Evolutionary conservation across 2,797 vertebrate species (phyloP).

Genomic region (Luscinia luscinia): DNA sequence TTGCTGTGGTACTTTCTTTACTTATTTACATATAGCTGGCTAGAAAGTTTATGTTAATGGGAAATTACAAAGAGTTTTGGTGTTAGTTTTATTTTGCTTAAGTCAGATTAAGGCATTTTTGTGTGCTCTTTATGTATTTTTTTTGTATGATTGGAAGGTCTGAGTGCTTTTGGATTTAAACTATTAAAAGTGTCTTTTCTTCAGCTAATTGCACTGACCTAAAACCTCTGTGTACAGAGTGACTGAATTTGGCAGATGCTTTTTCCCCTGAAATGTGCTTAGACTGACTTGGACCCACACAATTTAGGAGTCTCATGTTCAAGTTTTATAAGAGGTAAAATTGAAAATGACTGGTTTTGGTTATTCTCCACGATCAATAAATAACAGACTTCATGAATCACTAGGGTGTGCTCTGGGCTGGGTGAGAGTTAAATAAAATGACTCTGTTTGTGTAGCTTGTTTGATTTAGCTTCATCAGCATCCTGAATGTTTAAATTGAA

Average conservation of each 20-base stretch:
- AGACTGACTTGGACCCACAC: not conserved
- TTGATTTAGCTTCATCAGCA: constrained; percentile 46
- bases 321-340: not conserved
- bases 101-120: not conserved
- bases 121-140: not conserved
- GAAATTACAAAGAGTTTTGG: constrained; percentile 39
- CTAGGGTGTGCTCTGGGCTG: not conserved
- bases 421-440: constrained; percentile 15
- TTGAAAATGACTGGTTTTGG: constrained; percentile 25
- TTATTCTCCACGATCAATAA: constrained; percentile 48
- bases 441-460: constrained; percentile 49
- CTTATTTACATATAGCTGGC: not conserved
- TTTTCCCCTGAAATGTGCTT: constrained; percentile 26
- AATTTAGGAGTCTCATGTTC: constrained; percentile 1
- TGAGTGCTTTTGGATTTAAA: not conserved
- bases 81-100: constrained; percentile 10
- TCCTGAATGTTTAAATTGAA: constrained; percentile 28
- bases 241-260: not conserved
- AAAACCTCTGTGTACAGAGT: not conserved
- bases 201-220: constrained; percentile 1
- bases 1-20: not conserved
- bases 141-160: not conserved
- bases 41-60: constrained; percentile 8
- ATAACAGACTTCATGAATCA: constrained; percentile 13
- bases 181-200: constrained; percentile 8